A percentile compares a stretch with the other conserved stretches of the same genome.
These are phyloP conservation scores for Carpatolechia fugitivella DNA, from an alignment of 2,888 invertebrate species.

Conservation along the genomic window DNA sequence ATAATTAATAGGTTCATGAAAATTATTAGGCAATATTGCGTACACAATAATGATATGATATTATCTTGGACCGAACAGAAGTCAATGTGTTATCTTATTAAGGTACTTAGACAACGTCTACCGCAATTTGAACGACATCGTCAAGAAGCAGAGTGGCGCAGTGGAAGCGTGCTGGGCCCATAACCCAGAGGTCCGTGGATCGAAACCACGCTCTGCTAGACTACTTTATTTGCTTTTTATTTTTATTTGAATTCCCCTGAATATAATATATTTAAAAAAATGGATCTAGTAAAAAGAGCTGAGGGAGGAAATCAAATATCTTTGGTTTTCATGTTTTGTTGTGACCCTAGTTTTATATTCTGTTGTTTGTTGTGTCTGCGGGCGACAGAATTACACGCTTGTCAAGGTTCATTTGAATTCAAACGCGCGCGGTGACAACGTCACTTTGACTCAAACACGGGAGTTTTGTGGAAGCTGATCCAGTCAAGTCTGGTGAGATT, in stretches of 20 bases:
- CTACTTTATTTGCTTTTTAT: slow-evolving; percentile 13
- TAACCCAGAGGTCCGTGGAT: slow-evolving; percentile 95
- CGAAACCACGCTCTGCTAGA: slow-evolving; percentile 83
- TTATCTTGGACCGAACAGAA: too few relatives aligned
- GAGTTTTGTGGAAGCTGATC: neutral
- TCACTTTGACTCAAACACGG: neutral
- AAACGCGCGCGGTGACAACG: neutral
- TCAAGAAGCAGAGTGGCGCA: slow-evolving; percentile 81
- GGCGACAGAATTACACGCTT: slow-evolving; percentile 16
- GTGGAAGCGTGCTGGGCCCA: slow-evolving; percentile 89
- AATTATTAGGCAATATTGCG: too few relatives aligned
- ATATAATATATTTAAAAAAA: too few relatives aligned
- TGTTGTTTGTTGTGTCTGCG: slow-evolving; percentile 11
- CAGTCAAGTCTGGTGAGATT: neutral
- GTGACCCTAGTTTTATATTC: too few relatives aligned
- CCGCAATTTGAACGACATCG: slow-evolving; percentile 22
- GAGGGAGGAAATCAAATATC: too few relatives aligned
- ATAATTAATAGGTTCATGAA: too few relatives aligned
- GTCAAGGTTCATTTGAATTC: slow-evolving; percentile 8
- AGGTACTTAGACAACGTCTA: slow-evolving; percentile 1
- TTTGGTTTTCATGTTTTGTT: too few relatives aligned
- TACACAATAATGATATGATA: too few relatives aligned
- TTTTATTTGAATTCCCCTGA: too few relatives aligned
- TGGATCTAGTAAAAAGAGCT: too few relatives aligned
- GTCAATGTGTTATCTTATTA: too few relatives aligned